Evolutionary conservation across 2,888 invertebrate species (phyloP).

Genomic region (Metellina segmentata): DNA sequence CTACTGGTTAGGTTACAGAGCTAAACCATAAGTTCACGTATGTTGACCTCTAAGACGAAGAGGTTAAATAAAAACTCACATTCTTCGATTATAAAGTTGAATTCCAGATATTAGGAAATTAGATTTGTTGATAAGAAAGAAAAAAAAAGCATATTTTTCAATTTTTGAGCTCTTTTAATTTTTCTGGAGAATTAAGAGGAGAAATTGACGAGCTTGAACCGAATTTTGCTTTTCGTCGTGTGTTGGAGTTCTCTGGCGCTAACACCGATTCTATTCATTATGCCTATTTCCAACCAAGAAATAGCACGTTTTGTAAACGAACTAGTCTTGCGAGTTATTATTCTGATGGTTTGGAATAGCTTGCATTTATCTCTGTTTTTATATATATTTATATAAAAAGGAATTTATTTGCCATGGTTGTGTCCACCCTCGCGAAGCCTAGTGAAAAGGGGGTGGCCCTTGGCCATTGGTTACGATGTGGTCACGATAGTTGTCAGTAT

Average conservation of each 20-base stretch:
- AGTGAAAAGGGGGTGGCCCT: slow-evolving; percentile 23
- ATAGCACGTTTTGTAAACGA: slow-evolving; percentile 52
- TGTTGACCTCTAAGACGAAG: no score
- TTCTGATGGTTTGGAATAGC: slow-evolving; percentile 42
- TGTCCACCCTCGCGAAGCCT: slow-evolving; percentile 32
- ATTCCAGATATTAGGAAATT: no score
- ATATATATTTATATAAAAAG: slow-evolving; percentile 59
- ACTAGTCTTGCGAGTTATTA: slow-evolving; percentile 52
- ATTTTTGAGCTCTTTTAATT: no score
- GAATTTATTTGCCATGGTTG: slow-evolving; percentile 38
- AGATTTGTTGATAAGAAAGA: no score
- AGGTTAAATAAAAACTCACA: no score
- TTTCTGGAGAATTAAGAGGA: no score
- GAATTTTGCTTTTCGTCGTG: neutral
- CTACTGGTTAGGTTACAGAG: no score
- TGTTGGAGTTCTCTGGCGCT: slow-evolving; percentile 45
- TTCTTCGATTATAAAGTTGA: no score
- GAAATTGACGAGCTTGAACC: no score
- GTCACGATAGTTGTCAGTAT: slow-evolving; percentile 74
- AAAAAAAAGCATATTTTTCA: no score
- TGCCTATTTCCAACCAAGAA: slow-evolving; percentile 24
- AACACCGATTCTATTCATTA: slow-evolving; percentile 8
- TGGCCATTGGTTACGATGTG: slow-evolving; percentile 71
- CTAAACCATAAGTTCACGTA: no score
- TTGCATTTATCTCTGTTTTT: slow-evolving; percentile 51